phyloP scores from a whole-genome alignment of 2,113 vertebrate genomes.

The Myodes glareolus region DNA sequence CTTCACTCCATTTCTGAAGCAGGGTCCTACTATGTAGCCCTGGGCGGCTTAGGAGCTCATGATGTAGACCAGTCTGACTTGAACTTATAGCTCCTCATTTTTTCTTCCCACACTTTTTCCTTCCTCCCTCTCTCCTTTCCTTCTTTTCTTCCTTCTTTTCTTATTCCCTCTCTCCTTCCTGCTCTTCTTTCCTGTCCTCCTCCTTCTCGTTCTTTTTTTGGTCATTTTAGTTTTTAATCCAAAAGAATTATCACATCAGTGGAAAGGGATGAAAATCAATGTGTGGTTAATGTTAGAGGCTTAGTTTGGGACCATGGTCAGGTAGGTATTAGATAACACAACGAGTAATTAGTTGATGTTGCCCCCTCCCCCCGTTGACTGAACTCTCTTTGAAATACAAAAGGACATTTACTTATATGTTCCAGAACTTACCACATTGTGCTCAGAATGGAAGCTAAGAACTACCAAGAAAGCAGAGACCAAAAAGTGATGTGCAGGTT shows the following conservation, averaged over 20 bases:
- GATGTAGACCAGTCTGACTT: not conserved
- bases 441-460: not conserved
- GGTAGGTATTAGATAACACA: not conserved
- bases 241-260: not conserved
- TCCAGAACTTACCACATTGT: not conserved
- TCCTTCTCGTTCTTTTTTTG: not conserved
- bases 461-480: not conserved
- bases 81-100: not conserved
- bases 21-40: not conserved
- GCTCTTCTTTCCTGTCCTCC: not conserved
- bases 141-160: not conserved
- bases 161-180: not conserved
- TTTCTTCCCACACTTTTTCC: not conserved
- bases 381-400: not conserved
- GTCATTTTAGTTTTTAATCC: not conserved
- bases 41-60: not conserved
- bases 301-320: not conserved
- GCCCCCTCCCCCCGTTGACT: rapidly evolving
- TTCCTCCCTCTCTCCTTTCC: too few relatives aligned
- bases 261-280: not conserved
- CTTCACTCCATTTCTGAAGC: not conserved
- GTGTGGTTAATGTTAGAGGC: not conserved
- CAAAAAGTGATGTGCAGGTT: too few relatives aligned
- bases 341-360: not conserved
- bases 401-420: not conserved